Base-by-base conservation (phyloP, 1,140 invertebrate genomes). In the Zeugodacus cucurbitae region DNA sequence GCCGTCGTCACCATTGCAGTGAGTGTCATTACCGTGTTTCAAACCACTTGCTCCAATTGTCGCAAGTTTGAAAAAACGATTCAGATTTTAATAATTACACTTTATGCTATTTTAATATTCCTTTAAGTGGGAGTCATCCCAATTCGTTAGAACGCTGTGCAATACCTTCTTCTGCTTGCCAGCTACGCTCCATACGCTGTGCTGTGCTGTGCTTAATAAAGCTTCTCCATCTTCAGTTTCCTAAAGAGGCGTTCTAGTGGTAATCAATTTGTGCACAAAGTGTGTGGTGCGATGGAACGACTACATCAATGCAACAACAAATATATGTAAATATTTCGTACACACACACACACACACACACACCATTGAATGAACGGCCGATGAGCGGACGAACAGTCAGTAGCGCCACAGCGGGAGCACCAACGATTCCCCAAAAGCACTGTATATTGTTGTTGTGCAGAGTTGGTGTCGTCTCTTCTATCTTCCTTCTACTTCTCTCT, bases 181-280 rank as follows among this genome's bases (percentile, higher is more conserved):
- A 82, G 41, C 41, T 48, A 48, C 74, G 14, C 41, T 82, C 41
- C 37, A 48, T 48, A 48, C 41, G 74, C 41, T 82, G n/a, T 29
- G 74, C 74, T 48, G 26, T n/a, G 74, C 41, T 82, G n/a, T 29
- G 74, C 74, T 82, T 82, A 82, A 48, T 82, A 82, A 82, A 48
- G 74, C 74, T 82, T 82, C 74, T 82, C n/a, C 74, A 82, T 48
- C 74, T 34, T 82, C 74, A 48, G 41, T 82, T 82, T 82, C 74
- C 74, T 82, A 82, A 82, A 82, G 74, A 82, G 74, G 74, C 41
- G 37, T 82, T 82, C 74, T 44, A 82, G 74, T 82, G 37, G 74
- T 82, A 82, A 41, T 82, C n/a, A 37, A 82, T 29, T 48, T 29
- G 41, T 48, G 74, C 74, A 82, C 22, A n/a, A 82, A 34, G 41